Base-by-base conservation (phyloP, 2,888 invertebrate species). In the Macrosiphum euphorbiae region DNA sequence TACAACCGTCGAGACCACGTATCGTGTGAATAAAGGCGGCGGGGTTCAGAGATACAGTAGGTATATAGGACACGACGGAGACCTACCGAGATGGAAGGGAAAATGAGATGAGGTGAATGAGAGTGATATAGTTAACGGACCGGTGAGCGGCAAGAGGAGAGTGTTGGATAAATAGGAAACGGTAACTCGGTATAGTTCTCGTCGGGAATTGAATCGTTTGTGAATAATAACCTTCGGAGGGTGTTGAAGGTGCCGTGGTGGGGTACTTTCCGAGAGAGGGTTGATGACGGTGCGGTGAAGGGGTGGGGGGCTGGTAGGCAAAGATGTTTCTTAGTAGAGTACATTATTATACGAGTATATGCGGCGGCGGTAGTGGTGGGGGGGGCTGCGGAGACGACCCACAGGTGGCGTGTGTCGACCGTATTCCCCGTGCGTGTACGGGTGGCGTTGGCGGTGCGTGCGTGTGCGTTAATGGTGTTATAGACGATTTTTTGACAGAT, bases 121-220 rank as follows among this genome's bases (percentile, higher is more conserved):
- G 89, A 28, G 4, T 5, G 44, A 20, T 16, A 67, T 67, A 35
- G 67, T 67, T 35, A 16, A 67, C 67, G 67, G 35, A 20, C 16
- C 20, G n/a, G 67, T 67, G 26, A 5, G 41, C 2, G 16, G 86
- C 11, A 3, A 26, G 24, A 47, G 47, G 0, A 44, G 58, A 28
- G 28, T 26, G 41, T 88, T 44, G 78, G 78, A 78, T 78, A 78
- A 78, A 78, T 78, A 78, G 78, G 78, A 78, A 35, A 78, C 78
- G 78, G 35, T 35, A 78, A 78, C 78, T 78, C 78, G 78, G 78
- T 78, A 58, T 58, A 85, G 91, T 91, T n/a, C 85, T 85, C 44
- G 91, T 90, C 28, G 90, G 13, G 55, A 91, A 91, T 91, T 44
- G 91, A 91, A 91, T 58, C 44, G 91, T 91, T 44, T 44, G 85